Percentiles rank a stretch among this genome's conserved stretches.
Conservation (phyloP, 2,888 invertebrate species). For the Athrips mouffetella region DNA sequence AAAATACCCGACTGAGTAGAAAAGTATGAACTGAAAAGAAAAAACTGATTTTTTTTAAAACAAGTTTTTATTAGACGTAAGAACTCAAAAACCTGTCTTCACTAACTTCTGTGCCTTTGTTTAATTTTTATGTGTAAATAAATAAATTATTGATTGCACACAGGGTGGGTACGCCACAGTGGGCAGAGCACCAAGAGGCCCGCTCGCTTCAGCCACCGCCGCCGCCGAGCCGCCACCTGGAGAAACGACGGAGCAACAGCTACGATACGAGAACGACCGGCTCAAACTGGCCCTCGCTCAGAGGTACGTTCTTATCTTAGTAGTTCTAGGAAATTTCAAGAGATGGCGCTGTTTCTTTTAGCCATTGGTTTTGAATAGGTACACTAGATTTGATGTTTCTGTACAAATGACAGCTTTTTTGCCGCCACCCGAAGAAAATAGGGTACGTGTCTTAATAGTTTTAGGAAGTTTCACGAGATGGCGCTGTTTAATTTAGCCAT, state of each 20-base stretch:
- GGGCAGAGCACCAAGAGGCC: constrained; percentile 55
- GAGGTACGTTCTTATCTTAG: constrained; percentile 79
- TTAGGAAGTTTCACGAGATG: neutral
- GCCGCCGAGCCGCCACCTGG: constrained; percentile 37
- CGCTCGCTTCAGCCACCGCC: constrained; percentile 38
- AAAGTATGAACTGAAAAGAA: too few relatives aligned
- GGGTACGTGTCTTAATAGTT: constrained; percentile 77
- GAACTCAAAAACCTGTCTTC: too few relatives aligned
- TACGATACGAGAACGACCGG: constrained; percentile 98
- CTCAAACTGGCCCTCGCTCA: constrained; percentile 94
- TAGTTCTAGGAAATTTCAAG: neutral
- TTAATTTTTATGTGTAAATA: too few relatives aligned
- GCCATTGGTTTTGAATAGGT: constrained; percentile 48
- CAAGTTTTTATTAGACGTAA: too few relatives aligned
- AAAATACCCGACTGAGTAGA: too few relatives aligned
- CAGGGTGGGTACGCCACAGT: constrained; percentile 68
- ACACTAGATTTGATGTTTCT: too few relatives aligned
- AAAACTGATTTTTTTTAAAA: too few relatives aligned
- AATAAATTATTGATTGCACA: neutral
- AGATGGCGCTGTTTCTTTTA: constrained; percentile 1
- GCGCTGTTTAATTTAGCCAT: neutral
- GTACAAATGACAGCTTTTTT: too few relatives aligned
- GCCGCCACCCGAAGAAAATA: neutral
- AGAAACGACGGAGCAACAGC: constrained; percentile 84
- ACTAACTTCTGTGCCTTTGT: too few relatives aligned